Conservation (phyloP, 2,797 vertebrate species). For the Liasis olivaceus region DNA sequence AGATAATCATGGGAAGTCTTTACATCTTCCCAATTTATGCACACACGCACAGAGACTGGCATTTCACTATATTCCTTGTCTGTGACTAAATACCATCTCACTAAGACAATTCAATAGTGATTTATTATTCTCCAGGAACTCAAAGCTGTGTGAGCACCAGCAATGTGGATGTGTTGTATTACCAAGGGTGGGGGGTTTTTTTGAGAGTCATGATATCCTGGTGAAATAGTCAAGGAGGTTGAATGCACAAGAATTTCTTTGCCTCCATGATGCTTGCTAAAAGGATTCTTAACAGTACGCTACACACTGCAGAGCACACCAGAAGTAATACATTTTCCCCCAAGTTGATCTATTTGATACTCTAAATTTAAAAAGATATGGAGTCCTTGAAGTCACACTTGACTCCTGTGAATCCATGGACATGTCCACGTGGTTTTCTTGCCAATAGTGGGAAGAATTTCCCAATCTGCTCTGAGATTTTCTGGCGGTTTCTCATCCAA, state of each 20-base stretch:
- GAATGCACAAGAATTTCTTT: background rate
- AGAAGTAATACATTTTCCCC: no score
- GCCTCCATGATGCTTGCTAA: background rate
- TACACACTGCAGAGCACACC: background rate
- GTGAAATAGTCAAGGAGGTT: background rate
- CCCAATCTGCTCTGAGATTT: no score
- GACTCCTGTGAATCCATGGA: no score
- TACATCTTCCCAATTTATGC: background rate
- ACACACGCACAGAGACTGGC: background rate
- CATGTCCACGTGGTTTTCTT: no score
- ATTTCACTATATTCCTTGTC: background rate
- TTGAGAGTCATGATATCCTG: background rate
- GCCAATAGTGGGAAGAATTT: no score
- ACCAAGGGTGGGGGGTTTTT: background rate
- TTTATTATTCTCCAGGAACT: background rate
- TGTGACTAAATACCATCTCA: background rate
- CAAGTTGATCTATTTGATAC: no score
- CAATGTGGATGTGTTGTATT: background rate
- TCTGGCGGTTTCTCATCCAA: no score
- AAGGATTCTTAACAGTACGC: background rate
- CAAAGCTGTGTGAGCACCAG: background rate
- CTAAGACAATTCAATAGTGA: no score
- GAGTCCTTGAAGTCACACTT: background rate
- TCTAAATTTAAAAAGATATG: background rate
- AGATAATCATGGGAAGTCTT: background rate